Conservation (phyloP, 2,888 invertebrate species). For the Drosophila setosimentum region DNA sequence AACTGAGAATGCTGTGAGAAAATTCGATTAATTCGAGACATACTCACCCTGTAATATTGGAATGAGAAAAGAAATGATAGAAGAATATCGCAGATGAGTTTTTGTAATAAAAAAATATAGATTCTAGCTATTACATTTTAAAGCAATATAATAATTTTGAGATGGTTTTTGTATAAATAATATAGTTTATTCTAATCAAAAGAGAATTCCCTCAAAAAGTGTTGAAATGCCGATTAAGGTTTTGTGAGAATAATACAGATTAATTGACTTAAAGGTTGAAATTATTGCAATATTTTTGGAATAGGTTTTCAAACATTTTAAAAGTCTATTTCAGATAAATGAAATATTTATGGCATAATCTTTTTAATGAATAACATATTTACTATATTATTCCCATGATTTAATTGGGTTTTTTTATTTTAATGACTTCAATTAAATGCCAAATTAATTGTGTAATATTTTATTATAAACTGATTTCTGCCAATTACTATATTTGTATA, state of each 20-base stretch:
- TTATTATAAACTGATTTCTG: not conserved
- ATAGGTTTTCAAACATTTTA: not conserved
- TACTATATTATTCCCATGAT: no score
- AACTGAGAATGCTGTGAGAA: constrained; percentile 2
- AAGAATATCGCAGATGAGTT: not conserved
- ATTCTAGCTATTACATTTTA: not conserved
- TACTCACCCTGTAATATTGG: constrained; percentile 35
- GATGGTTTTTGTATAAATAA: not conserved
- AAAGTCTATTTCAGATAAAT: not conserved
- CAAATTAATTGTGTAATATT: no score
- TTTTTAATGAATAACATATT: not conserved
- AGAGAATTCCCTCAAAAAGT: no score
- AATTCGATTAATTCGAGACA: not conserved
- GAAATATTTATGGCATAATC: not conserved
- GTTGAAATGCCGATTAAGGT: no score
- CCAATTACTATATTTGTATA: no score
- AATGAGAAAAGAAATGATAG: not conserved
- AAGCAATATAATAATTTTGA: no score
- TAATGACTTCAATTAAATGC: no score
- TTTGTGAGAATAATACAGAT: no score
- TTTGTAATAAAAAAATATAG: not conserved
- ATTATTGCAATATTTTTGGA: not conserved
- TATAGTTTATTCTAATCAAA: not conserved
- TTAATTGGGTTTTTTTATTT: no score
- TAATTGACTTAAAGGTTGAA: no score